Evolutionary conservation across 2,113 vertebrate genomes (phyloP), one percentile per base, ranked within the genome.

Genomic region (Chlamydotis undulata): DNA sequence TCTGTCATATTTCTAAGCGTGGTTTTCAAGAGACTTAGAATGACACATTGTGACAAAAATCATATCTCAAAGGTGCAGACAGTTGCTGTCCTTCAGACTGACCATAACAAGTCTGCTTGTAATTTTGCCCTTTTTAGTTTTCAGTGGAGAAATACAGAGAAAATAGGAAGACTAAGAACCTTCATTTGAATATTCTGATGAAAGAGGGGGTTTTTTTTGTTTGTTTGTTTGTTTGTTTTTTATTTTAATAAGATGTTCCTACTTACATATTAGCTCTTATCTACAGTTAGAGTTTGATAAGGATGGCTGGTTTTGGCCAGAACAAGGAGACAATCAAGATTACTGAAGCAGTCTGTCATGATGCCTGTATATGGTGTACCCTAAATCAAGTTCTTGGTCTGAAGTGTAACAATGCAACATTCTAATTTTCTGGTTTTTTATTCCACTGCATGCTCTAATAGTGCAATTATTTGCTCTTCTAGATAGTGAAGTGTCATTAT

Each of bases 31-130:
- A 95, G 9, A 63, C 31, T 89, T 79, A 76, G 59, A 92, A 76
- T 87, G 83, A 86, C 64, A 92, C 24, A 26, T 85, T 80, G 35
- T 85, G 63, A 94, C 43, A 95, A 68, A 76, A 26, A 90, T 74
- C 22, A 52, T 80, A 21, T 94, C 65, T 90, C 31, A 50, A 64
- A 91, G 90, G 80, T 71, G 19, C 9, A 74, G 18, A 11, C 24
- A 63, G 15, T n/a, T 97, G 35, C 28, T 95, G 7, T 88, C 29
- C 59, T 94, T 90, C 71, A 84, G 84, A 68, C 3, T 29, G 10
- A 45, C 22, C 10, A 7, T 45, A 70, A 39, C n/a, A 82, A 26
- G 8, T 81, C 31, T 70, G 31, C 31, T 49, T 56, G 28, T 76
- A 57, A 89, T 63, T 26, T 6, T 78, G 7, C 7, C 2, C 4